A percentile compares a stretch with the other conserved stretches of the same genome.
These are phyloP conservation scores for Formica selysi DNA, from an alignment of 1,140 invertebrate genomes.

Conservation along the genomic window DNA sequence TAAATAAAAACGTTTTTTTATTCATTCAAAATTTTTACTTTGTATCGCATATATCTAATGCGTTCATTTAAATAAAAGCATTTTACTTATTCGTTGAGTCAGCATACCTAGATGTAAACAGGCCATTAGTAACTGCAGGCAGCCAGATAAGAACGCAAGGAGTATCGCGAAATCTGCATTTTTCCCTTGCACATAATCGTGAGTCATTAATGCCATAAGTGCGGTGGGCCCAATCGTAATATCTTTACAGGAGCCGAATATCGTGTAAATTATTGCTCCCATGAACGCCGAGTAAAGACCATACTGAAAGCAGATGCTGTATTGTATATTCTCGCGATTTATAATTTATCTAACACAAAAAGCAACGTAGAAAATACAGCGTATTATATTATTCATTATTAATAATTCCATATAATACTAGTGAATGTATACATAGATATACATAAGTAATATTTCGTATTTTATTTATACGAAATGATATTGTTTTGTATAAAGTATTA, in stretches of 20 bases:
- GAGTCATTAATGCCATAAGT: slow-evolving; percentile 93
- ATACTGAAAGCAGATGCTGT: slow-evolving; percentile 88
- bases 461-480: neutral
- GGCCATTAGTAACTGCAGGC: slow-evolving; percentile 94
- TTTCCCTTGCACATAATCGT: slow-evolving; percentile 89
- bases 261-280: slow-evolving; percentile 95
- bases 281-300: slow-evolving; percentile 97
- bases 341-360: neutral
- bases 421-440: too few relatives aligned
- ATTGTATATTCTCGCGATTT: neutral
- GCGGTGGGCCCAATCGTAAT: slow-evolving; percentile 96
- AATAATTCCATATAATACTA: too few relatives aligned
- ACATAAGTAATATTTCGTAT: neutral
- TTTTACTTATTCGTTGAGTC: slow-evolving; percentile 7
- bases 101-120: slow-evolving; percentile 92
- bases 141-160: slow-evolving; percentile 93
- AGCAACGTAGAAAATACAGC: too few relatives aligned
- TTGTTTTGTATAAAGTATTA: neutral
- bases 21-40: slow-evolving; percentile 25
- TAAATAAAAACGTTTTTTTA: slow-evolving; percentile 16
- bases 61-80: slow-evolving; percentile 20
- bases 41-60: neutral
- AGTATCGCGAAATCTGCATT: slow-evolving; percentile 94
- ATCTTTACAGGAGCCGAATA: slow-evolving; percentile 96
- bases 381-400: too few relatives aligned